Evolutionary conservation across 2,113 vertebrate genomes (phyloP), one percentile per base, ranked within the genome.

Genomic region (Varanus salvator): DNA sequence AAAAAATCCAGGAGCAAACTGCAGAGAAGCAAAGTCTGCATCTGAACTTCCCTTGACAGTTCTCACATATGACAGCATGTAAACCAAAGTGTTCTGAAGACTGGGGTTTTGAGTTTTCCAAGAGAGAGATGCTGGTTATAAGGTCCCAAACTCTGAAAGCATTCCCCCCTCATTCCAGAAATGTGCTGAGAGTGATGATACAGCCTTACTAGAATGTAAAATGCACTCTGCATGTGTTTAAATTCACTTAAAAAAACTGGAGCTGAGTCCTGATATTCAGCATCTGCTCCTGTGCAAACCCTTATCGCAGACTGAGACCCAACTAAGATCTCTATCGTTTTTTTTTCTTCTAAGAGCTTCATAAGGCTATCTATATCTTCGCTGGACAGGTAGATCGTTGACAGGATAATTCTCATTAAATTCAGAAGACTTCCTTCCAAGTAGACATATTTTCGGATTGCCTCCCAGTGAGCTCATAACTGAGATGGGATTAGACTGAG

Each of bases 1-100:
- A 44, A 38, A 84, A 89, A 66, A 60, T 3, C n/a, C 52, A 89
- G 71, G 81, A 57, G 77, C 81, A 76, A 89, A 77, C 52, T 29
- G 50, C 57, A n/a, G 23, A 76, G 81, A 64, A 76, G 69, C 48
- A 84, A 76, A 60, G 29, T 21, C 34, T 82, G 44, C 74, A 57
- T 84, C 80, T 76, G 34, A 84, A 85, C 72, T 68, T 69, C 82
- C 44, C 38, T 60, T 38, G 44, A 68, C 88, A 69, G 23, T 31
- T 84, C 68, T 84, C 71, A 76, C 81, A 84, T 84, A 50, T 68
- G 38, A n/a, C 38, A 52, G 31, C 64, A 3, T 27, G 8, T 75
- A 72, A 76, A 68, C 44, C 44, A 84, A 77, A 68, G 23, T 68
- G 38, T 21, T 77, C 48, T 29, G 11, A 5, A 82, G 48, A 2